A percentile compares a stretch with the other conserved stretches of the same genome.
Evolutionary conservation across 2,113 vertebrate genomes (phyloP).

Genomic region (Pteronura brasiliensis): DNA sequence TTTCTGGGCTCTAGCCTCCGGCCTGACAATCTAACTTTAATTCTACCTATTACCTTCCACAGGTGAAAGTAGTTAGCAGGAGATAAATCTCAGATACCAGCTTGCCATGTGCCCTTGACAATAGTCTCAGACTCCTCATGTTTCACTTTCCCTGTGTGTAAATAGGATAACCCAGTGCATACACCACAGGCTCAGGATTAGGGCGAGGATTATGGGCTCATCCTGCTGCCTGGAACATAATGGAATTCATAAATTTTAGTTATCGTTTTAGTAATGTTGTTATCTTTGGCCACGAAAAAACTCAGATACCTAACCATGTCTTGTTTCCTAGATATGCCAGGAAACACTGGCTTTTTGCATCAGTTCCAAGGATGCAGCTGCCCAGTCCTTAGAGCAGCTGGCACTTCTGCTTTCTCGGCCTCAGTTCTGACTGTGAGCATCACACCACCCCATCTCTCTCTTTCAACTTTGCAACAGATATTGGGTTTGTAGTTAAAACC

Average conservation of each 20-base stretch:
- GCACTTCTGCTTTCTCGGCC: not conserved
- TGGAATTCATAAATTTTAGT: not conserved
- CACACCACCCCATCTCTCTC: not conserved
- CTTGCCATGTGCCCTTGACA: not conserved
- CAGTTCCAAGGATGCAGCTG: not conserved
- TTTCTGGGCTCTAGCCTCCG: not conserved
- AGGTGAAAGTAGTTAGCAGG: not conserved
- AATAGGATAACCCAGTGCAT: not conserved
- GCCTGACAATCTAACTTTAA: not conserved
- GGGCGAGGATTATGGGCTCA: not conserved
- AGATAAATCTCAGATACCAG: not conserved
- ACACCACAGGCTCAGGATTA: not conserved
- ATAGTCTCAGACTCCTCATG: not conserved
- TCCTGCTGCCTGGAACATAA: not conserved
- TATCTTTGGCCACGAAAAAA: not conserved
- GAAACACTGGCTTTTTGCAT: not conserved
- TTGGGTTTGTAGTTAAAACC: not conserved
- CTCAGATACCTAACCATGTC: not conserved
- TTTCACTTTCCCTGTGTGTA: not conserved
- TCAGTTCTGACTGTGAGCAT: not conserved
- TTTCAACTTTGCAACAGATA: not conserved
- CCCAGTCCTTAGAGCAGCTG: not conserved
- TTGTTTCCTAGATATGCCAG: not conserved
- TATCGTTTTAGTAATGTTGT: not conserved
- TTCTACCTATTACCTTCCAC: not conserved